Conservation (phyloP, 2,113 vertebrate genomes). For the Ellobius talpinus region DNA sequence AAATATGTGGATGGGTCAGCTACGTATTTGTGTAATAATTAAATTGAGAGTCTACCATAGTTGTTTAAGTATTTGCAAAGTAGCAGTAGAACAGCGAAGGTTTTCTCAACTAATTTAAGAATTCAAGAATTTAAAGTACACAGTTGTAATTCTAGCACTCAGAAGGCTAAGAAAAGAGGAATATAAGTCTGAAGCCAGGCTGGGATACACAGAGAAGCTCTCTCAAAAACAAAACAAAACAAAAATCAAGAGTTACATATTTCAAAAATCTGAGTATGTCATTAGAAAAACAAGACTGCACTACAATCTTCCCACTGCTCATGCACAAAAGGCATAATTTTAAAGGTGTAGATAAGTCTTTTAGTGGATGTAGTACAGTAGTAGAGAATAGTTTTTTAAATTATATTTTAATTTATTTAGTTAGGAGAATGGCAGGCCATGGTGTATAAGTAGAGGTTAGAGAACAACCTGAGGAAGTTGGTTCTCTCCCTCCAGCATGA, state of each 20-base stretch:
- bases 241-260: not conserved
- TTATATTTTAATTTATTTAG: not conserved
- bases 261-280: not conserved
- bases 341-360: not conserved
- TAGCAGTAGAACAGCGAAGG: not conserved
- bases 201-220: not conserved
- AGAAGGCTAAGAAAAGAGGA: not conserved
- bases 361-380: not conserved
- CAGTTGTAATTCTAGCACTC: not conserved
- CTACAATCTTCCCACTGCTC: conserved; percentile 18
- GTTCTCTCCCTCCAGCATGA: not conserved
- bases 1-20: not conserved
- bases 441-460: no score
- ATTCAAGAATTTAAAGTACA: not conserved
- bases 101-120: not conserved
- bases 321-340: conserved; percentile 37
- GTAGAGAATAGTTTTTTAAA: not conserved
- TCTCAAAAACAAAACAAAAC: not conserved
- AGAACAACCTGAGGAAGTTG: not conserved
- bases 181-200: no score
- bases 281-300: conserved; percentile 39
- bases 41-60: not conserved
- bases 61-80: not conserved
- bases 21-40: not conserved
- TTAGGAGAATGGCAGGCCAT: not conserved